Base-by-base conservation (phyloP, 2,888 invertebrate species). In the Euplagia quadripunctaria region DNA sequence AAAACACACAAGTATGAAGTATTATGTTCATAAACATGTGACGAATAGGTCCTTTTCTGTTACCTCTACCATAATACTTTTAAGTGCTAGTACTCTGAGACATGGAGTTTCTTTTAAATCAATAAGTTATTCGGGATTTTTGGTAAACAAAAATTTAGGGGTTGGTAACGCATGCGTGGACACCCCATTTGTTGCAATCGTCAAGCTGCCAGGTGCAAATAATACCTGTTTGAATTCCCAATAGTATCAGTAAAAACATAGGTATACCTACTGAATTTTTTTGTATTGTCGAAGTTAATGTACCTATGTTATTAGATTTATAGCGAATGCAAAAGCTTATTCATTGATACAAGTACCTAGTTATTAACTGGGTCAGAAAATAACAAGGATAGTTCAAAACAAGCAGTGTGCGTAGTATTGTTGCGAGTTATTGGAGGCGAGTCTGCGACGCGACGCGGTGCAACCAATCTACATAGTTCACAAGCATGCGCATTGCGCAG, bases 111-210 rank as follows among this genome's bases (percentile, higher is more conserved):
- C 58, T 20, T 20, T 58, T 31, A 4, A 31, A 61, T 61, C 61
- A 61, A 61, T 61, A 61, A 31, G 61, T 61, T 61, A 61, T 31
- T 61, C 61, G 31, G 12, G 61, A 61, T 61, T 61, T 31, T 61
- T 61, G 31, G 1, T 14, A 31, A 61, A 31, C 14, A 31, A 31
- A 61, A 14, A 14, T 20, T 31, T 61, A 31, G 14, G 31, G 61
- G 5, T 4, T n/a, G 55, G 11, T 11, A n/a, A 58, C 55, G 55
- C 55, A 58, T 58, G 55, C 55, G 55, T 58, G 55, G n/a, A 58
- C 20, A 58, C 55, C n/a, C 55, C n/a, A 20, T 11, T 20, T 58
- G 20, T n/a, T 64, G 64, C n/a, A n/a, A 43, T 43, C 42, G 64
- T 20, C 20, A 1, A 58, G 5, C 20, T 11, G 20, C 20, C 20